Evolutionary conservation across 2,797 vertebrate genomes (phyloP).

Genomic region (Spinibarbus caldwelli): DNA sequence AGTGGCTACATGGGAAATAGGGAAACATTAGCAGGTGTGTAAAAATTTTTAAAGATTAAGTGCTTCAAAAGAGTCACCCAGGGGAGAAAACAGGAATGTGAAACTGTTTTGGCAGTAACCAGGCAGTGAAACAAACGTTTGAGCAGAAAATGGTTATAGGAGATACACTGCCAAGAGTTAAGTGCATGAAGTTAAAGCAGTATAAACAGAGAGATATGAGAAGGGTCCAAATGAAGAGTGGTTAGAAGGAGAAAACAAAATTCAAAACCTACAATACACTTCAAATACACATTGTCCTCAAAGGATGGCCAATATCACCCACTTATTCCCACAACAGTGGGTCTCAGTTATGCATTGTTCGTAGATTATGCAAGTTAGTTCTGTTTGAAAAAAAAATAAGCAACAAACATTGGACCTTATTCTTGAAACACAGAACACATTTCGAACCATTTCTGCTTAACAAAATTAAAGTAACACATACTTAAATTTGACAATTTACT

Average conservation of each 20-base stretch:
- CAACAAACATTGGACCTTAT: not conserved
- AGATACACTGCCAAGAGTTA: conserved; percentile 47
- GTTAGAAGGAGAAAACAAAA: conserved; percentile 29
- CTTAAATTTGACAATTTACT: no score
- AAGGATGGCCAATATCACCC: conserved; percentile 42
- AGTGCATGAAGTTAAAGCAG: conserved; percentile 53
- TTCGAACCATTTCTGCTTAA: no score
- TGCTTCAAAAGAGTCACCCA: conserved; percentile 59
- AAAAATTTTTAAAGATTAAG: conserved; percentile 57
- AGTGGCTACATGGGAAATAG: conserved; percentile 49
- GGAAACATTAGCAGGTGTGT: conserved; percentile 60
- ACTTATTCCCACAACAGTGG: conserved; percentile 27
- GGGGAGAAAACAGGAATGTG: conserved; percentile 42
- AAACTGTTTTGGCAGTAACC: conserved; percentile 50
- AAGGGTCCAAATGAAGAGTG: conserved; percentile 44
- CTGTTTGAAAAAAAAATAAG: not conserved
- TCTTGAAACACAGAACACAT: not conserved
- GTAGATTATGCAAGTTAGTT: not conserved
- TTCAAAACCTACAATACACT: conserved; percentile 38
- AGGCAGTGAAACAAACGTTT: conserved; percentile 42
- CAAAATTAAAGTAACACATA: not conserved
- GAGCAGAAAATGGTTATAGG: conserved; percentile 46
- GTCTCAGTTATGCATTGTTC: not conserved
- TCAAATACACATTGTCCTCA: conserved; percentile 31
- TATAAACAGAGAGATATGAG: conserved; percentile 50